Percentiles rank a stretch among this genome's conserved stretches.
Evolutionary conservation across 2,113 vertebrate species (phyloP).

Genomic region (Coptodon bakossiorum): DNA sequence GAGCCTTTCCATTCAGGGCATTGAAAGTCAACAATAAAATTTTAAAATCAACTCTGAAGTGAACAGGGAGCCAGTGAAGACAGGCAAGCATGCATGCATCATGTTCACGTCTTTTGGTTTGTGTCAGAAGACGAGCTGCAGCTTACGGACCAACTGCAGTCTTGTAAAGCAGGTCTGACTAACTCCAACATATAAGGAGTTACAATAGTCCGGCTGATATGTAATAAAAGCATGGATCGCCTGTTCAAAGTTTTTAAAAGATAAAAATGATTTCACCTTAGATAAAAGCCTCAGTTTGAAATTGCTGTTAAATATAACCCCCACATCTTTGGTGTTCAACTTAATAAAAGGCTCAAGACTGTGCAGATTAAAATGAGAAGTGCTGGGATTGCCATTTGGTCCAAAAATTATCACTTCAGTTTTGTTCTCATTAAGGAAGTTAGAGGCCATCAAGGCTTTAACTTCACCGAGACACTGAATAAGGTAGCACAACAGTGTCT

Average conservation of each 20-base stretch:
- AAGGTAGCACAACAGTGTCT: background rate
- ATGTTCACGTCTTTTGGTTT: background rate
- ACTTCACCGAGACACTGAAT: accelerated
- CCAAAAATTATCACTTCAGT: background rate
- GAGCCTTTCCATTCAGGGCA: accelerated
- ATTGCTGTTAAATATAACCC: accelerated
- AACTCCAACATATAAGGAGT: background rate
- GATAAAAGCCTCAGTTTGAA: background rate
- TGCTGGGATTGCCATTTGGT: accelerated
- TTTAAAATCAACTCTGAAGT: background rate
- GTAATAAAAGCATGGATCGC: background rate
- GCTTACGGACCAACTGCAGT: accelerated
- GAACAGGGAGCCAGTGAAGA: background rate
- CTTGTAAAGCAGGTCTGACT: accelerated
- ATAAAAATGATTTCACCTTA: accelerated
- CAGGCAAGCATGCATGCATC: accelerated
- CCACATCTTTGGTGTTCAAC: accelerated
- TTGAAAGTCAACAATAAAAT: background rate
- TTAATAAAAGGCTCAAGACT: background rate
- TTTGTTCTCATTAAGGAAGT: background rate
- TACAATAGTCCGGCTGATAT: background rate
- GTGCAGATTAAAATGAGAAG: background rate
- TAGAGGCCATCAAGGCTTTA: background rate
- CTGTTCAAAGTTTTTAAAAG: background rate
- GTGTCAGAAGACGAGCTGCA: accelerated